Percentiles rank a stretch among this genome's conserved stretches.
Conservation (phyloP, 2,797 vertebrate species). For the Hafferia zeledoni region DNA sequence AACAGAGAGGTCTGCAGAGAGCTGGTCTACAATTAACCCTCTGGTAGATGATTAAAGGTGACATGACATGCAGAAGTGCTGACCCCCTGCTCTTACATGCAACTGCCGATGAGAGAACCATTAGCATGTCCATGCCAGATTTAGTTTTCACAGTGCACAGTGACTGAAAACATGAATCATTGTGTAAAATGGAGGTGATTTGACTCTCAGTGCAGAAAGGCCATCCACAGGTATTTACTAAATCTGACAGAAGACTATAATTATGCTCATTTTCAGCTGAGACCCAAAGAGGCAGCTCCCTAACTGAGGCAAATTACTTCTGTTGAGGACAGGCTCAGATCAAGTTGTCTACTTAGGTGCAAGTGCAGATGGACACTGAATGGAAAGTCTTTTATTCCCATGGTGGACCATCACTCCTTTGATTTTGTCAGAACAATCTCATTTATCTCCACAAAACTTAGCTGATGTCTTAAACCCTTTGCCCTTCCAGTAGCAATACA, state of each 20-base stretch:
- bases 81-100: background rate
- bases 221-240: background rate
- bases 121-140: rapidly evolving
- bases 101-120: background rate
- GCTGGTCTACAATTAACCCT: background rate
- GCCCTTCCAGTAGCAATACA: background rate
- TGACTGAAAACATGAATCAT: background rate
- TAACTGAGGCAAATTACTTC: background rate
- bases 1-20: background rate
- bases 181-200: background rate
- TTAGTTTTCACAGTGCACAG: background rate
- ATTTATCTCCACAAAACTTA: background rate
- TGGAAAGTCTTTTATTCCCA: rapidly evolving
- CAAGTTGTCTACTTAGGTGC: background rate
- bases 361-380: background rate
- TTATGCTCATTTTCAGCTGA: background rate
- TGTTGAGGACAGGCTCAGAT: background rate
- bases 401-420: background rate
- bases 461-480: background rate
- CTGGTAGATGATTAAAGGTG: background rate
- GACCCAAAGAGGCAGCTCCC: background rate
- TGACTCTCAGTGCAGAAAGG: background rate
- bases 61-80: background rate
- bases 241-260: background rate
- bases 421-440: background rate